phyloP scores from a whole-genome alignment of 2,888 invertebrate genomes.

The Steinernema hermaphroditum region DNA sequence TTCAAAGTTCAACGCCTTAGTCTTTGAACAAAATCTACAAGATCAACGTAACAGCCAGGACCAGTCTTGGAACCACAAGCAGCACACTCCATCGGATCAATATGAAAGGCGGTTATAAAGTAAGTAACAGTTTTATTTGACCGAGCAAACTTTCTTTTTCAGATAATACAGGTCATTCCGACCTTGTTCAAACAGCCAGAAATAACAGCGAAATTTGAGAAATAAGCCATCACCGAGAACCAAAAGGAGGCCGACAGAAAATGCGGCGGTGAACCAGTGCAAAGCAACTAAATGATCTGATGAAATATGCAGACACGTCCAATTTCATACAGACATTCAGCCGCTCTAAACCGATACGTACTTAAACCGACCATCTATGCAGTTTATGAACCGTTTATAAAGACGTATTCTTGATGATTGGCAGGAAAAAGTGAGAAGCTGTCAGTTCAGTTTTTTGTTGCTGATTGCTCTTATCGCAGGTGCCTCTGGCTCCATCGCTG shows the following conservation, averaged over 20 bases:
- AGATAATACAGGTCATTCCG: constrained; percentile 3
- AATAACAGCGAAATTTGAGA: not conserved
- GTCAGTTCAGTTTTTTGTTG: constrained; percentile 22
- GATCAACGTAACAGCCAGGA: not conserved
- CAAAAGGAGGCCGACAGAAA: not conserved
- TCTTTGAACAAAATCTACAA: not conserved
- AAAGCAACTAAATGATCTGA: constrained; percentile 20
- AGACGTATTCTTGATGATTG: not conserved
- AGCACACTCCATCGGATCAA: not conserved
- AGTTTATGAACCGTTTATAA: not conserved
- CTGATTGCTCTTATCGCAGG: too few relatives aligned
- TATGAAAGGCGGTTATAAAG: constrained; percentile 21
- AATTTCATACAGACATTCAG: constrained; percentile 20
- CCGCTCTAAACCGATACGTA: not conserved
- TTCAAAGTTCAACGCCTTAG: too few relatives aligned
- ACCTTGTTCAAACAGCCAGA: constrained; percentile 24
- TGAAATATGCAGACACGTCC: not conserved
- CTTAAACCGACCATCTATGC: not conserved
- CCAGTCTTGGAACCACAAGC: not conserved
- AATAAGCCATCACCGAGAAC: not conserved
- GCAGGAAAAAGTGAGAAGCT: constrained; percentile 14
- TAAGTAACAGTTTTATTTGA: not conserved
- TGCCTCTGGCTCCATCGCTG: too few relatives aligned
- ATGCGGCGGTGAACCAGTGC: not conserved
- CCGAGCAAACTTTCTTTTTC: not conserved